Evolutionary conservation across 2,888 invertebrate species (phyloP), one percentile per base, ranked within the genome.

Genomic region (Theretra japonica): DNA sequence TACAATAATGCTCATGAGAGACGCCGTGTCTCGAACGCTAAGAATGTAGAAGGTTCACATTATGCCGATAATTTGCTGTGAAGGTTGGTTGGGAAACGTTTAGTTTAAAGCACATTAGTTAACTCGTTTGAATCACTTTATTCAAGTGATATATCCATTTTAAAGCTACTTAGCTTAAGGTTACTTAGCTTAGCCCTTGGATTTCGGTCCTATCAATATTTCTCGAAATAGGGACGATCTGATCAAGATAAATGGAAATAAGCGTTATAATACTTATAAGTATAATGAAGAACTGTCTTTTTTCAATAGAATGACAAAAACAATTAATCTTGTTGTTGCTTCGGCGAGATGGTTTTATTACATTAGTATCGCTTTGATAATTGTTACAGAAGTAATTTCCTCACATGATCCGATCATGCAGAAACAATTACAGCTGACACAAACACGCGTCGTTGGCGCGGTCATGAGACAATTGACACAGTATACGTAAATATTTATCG

Each of bases 41-140:
- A 53, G 30, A 53, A 53, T 56, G 70, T 33, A 28, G 56, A 69
- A 48, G 53, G 50, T 70, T 53, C 69, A 70, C 53, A 70, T 23
- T 53, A 30, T 30, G 25, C 23, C 19, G 41, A 65, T 65, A 71
- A 65, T 56, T 71, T 56, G 28, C 33, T 70, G 21, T 50, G 70
- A 71, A 71, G 65, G 65, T 71, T 41, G 33, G 1, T 33, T 48
- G 30, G 56, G 56, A 53, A 65, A 48, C 41, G 41, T 48, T 21
- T 17, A 5, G 23, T 41, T 23, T 23, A 23, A 6, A 6, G 48
- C 21, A 17, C 41, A 23, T 23, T 23, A 48, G 65, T 65, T 48
- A 5, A 17, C 23, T 17, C 7, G 23, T 65, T 17, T 21, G 25
- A 23, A 65, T 48, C 6, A 23, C 6, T 21, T 23, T 65, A 48